A percentile compares a stretch with the other conserved stretches of the same genome.
phyloP scores from a whole-genome alignment of 2,797 vertebrate species.

The Varecia variegata region DNA sequence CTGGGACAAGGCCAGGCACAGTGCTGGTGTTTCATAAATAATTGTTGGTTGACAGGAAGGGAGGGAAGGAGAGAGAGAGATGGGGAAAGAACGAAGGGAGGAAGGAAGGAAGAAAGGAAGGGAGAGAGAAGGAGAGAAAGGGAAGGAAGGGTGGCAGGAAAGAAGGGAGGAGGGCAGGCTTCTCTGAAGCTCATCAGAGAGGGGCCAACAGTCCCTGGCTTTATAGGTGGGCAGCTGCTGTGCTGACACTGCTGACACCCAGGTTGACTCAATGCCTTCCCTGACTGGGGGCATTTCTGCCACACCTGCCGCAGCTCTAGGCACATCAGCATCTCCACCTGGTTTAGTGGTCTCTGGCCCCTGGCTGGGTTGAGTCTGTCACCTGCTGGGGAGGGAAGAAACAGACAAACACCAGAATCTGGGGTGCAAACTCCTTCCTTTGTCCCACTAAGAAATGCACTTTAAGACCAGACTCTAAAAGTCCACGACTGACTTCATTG shows the following conservation, averaged over 20 bases:
- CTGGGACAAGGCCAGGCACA: not conserved
- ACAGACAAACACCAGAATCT: not conserved
- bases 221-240: not conserved
- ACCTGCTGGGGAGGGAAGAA: not conserved
- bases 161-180: not conserved
- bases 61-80: too few relatives aligned
- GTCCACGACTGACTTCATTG: not conserved
- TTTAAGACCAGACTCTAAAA: not conserved
- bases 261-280: not conserved
- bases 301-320: not conserved
- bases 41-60: not conserved
- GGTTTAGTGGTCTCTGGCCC: not conserved
- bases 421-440: not conserved
- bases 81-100: accelerated
- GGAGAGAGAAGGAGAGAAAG: accelerated
- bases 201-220: not conserved
- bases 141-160: not conserved
- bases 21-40: not conserved
- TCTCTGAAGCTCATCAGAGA: not conserved
- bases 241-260: not conserved
- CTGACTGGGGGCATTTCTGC: not conserved
- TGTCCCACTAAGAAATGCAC: not conserved
- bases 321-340: not conserved
- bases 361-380: not conserved
- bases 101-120: accelerated